Evolutionary conservation across 1,140 invertebrate genomes (phyloP).

Genomic region (Drosophila grimshawi): DNA sequence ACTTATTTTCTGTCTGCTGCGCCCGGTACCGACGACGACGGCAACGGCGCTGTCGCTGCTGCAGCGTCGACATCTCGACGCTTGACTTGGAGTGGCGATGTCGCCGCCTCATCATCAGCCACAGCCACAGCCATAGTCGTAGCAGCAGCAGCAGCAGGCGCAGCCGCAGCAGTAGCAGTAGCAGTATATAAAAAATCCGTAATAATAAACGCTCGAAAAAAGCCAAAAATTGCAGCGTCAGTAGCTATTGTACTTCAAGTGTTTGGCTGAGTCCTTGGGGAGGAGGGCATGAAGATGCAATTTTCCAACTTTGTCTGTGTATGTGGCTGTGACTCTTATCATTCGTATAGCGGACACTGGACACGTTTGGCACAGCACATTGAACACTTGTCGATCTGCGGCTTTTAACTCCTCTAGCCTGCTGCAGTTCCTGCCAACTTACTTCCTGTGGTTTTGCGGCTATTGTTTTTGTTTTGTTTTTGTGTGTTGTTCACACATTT

Average conservation of each 20-base stretch:
- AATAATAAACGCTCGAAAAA: conserved; percentile 83
- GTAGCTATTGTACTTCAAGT: conserved; percentile 79
- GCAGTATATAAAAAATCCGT: conserved; percentile 60
- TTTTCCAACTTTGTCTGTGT: conserved; percentile 12
- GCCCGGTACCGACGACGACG: conserved; percentile 48
- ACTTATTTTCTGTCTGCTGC: conserved; percentile 84
- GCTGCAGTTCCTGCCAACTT: conserved; percentile 28
- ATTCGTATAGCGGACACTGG: conserved; percentile 20
- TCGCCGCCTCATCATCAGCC: conserved; percentile 56
- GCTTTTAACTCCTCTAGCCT: conserved; percentile 15
- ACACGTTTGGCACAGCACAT: conserved; percentile 30
- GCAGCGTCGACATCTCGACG: conserved; percentile 46
- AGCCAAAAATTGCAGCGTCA: conserved; percentile 83
- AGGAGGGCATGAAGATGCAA: conserved; percentile 13
- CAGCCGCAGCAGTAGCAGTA: conserved; percentile 5
- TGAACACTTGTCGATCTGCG: conserved; percentile 41
- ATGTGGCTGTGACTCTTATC: conserved; percentile 2
- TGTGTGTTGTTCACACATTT: conserved; percentile 41
- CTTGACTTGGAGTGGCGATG: conserved; percentile 64
- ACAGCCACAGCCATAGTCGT: conserved; percentile 25
- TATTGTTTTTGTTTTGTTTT: conserved; percentile 23
- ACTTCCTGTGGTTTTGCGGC: conserved; percentile 43
- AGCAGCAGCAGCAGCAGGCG: conserved; percentile 18
- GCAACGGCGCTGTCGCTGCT: conserved; percentile 26
- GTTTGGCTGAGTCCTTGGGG: conserved; percentile 47